Conservation (phyloP, 2,888 invertebrate species). For the Conus canariensis region DNA sequence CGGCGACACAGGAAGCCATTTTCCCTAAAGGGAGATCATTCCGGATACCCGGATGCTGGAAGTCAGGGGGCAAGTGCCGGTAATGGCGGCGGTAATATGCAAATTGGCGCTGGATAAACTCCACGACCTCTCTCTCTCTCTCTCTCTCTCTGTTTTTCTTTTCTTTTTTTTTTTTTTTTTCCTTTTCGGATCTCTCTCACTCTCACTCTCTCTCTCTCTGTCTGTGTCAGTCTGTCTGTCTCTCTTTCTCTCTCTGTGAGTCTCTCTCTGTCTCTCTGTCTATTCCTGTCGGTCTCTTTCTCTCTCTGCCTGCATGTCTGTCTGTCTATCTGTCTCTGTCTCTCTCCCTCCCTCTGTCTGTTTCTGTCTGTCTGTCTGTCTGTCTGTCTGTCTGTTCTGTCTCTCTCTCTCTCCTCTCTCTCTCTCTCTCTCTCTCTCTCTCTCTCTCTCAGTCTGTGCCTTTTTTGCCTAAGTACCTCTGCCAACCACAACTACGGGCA, state of each 20-base stretch:
- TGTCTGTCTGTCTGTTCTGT: not conserved
- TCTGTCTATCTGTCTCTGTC: too few relatives aligned
- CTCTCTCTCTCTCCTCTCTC: not conserved
- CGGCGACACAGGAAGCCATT: conserved; percentile 12
- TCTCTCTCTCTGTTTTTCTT: not conserved
- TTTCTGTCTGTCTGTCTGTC: not conserved
- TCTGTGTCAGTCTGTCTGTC: too few relatives aligned
- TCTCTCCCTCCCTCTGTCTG: not conserved
- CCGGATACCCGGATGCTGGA: conserved; percentile 25
- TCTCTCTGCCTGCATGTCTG: too few relatives aligned
- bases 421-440: not conserved
- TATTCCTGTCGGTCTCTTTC: too few relatives aligned
- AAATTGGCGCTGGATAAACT: not conserved
- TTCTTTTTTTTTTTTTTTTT: not conserved
- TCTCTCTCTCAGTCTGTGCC: not conserved
- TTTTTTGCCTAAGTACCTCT: too few relatives aligned
- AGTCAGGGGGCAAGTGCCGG: conserved; percentile 14
- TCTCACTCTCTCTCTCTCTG: too few relatives aligned
- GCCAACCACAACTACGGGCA: too few relatives aligned
- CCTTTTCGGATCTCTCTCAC: not conserved
- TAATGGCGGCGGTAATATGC: conserved; percentile 30
- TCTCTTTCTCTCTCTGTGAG: too few relatives aligned
- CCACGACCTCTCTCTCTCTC: not conserved
- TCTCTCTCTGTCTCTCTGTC: too few relatives aligned
- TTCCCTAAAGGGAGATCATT: conserved; percentile 20